phyloP scores from a whole-genome alignment of 2,888 invertebrate species.

The Caenorhabditis wallacei region DNA sequence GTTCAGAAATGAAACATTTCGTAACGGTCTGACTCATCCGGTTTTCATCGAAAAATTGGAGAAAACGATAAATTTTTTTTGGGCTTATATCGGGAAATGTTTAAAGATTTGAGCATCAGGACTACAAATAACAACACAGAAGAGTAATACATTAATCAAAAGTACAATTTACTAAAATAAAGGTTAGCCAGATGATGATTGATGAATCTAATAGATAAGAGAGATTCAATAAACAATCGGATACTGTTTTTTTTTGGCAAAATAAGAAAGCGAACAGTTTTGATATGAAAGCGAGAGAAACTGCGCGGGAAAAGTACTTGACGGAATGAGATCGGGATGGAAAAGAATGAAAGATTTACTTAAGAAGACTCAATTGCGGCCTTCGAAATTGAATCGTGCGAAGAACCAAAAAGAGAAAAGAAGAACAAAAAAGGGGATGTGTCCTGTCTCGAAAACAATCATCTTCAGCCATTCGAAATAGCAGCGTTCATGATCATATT shows the following conservation, averaged over 20 bases:
- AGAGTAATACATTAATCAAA: no score
- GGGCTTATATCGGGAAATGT: no score
- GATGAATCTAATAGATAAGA: background rate
- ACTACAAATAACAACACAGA: no score
- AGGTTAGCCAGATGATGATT: no score
- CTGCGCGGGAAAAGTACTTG: constrained; percentile 43
- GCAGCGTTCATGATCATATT: constrained; percentile 9
- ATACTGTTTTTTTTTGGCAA: background rate
- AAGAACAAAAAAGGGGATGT: constrained; percentile 38
- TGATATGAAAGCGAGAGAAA: constrained; percentile 38
- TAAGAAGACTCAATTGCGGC: constrained; percentile 40
- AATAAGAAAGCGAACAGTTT: constrained; percentile 41
- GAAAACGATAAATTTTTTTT: background rate
- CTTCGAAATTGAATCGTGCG: constrained; percentile 59
- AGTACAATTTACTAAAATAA: no score
- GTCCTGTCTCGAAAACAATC: constrained; percentile 43
- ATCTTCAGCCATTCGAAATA: constrained; percentile 9
- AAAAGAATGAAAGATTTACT: constrained; percentile 48
- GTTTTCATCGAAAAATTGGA: constrained; percentile 7
- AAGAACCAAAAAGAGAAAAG: constrained; percentile 22
- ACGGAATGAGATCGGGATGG: constrained; percentile 26
- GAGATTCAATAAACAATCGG: background rate
- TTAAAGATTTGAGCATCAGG: background rate
- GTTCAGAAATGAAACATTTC: constrained; percentile 29
- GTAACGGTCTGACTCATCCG: constrained; percentile 39